phyloP scores from a whole-genome alignment of 2,888 invertebrate species.

The Ichneumoninae sp. region DNA sequence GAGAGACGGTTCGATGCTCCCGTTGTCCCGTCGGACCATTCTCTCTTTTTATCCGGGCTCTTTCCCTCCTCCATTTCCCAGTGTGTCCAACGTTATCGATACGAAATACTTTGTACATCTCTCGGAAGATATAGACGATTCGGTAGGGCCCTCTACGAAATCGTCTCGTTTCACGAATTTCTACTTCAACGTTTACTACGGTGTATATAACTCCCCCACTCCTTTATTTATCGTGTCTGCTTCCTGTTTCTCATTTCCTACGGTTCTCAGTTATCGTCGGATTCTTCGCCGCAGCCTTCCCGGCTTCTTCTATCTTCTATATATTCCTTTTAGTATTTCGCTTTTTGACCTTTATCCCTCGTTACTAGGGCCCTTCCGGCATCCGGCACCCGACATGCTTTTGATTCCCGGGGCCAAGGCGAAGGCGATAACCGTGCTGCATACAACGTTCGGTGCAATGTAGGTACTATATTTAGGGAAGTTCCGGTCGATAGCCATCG shows the following conservation, averaged over 20 bases:
- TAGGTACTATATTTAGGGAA: not conserved
- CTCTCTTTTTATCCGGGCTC: conserved; percentile 12
- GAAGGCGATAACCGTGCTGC: not conserved
- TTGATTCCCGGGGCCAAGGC: not conserved
- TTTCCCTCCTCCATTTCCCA: conserved; percentile 18
- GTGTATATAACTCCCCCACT: not conserved
- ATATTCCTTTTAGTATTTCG: conserved; percentile 7
- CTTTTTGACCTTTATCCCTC: conserved; percentile 29
- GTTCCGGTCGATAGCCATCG: not conserved
- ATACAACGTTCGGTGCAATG: not conserved
- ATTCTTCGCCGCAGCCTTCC: not conserved
- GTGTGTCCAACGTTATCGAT: conserved; percentile 56
- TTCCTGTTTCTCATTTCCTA: conserved; percentile 41
- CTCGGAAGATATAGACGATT: conserved; percentile 48
- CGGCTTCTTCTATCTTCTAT: not conserved
- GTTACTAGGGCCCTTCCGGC: conserved; percentile 3
- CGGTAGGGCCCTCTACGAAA: conserved; percentile 4
- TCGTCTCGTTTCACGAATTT: conserved; percentile 52
- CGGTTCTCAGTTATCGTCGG: not conserved
- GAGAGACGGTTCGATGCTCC: conserved; percentile 44
- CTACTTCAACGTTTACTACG: conserved; percentile 48
- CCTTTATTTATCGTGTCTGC: conserved; percentile 11
- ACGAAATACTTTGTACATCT: conserved; percentile 56
- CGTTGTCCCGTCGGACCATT: conserved; percentile 22
- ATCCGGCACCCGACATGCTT: not conserved